Evolutionary conservation across 2,797 vertebrate species (phyloP), one percentile per base, ranked within the genome.

Genomic region (Lacerta agilis): DNA sequence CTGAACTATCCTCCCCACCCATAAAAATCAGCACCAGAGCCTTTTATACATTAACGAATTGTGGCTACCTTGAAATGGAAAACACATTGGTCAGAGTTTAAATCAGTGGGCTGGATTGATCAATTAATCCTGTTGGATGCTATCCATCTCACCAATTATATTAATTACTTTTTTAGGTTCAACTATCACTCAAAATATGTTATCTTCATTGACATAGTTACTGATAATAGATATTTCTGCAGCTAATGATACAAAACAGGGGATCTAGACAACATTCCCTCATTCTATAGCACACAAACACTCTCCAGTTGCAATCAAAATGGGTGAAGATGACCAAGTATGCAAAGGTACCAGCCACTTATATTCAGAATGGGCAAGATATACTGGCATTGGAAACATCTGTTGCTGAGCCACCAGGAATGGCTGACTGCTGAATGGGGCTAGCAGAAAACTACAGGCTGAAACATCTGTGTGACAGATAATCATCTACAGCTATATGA

Each of bases 401-500:
- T 95, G 91, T 83, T 93, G 89, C 84, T 8, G 49, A 97, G 90
- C 90, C 88, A 87, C 91, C 83, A 77, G 89, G 92, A 92, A 93
- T 87, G 90, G 29, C 13, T 88, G 94, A 88, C 93, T 84, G 83
- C 90, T 93, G 95, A 89, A 90, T 94, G 79, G 61, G 61, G 81
- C 92, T 94, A 92, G 85, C 87, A 90, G 95, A 89, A 91, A 96
- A 95, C 93, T 49, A 92, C 90, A 93, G 94, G 81, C 90, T 33
- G 20, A 92, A 96, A 95, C 96, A 96, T 96, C 95, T 97, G 97
- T 90, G 94, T 90, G 93, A 96, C 95, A 96, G 96, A 96, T 92
- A 95, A 94, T 93, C 71, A 92, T 71, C 79, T 8, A 86, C 78
- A 94, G 95, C 92, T 82, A 82, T 0, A 8, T 87, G 88, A 95